Evolutionary conservation across 2,113 vertebrate genomes (phyloP).

Genomic region (Agapornis roseicollis): DNA sequence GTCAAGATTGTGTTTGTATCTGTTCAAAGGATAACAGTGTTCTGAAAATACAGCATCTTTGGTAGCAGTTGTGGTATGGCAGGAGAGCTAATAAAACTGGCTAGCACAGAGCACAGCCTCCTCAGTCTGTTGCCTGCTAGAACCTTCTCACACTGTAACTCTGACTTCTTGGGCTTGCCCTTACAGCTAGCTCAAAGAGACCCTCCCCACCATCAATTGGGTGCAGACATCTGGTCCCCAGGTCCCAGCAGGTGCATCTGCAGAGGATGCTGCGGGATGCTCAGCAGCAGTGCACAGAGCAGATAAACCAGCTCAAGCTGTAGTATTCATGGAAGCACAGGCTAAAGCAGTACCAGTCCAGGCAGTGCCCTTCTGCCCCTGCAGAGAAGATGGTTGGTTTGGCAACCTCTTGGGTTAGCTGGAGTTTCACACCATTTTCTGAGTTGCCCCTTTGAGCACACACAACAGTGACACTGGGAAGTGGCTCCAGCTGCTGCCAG

Average conservation of each 20-base stretch:
- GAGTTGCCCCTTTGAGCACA: neutral
- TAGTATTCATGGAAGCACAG: rapidly evolving
- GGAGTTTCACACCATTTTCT: neutral
- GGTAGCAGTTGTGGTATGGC: rapidly evolving
- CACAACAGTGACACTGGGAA: neutral
- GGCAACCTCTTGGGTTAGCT: neutral
- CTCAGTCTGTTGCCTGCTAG: neutral
- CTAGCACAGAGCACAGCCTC: neutral
- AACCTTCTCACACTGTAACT: neutral
- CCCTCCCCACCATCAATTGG: neutral
- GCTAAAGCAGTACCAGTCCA: neutral
- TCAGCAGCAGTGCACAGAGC: rapidly evolving
- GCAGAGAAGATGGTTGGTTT: neutral
- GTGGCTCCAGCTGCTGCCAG: neutral
- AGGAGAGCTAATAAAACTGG: neutral
- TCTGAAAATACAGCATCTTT: neutral
- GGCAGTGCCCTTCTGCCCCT: neutral
- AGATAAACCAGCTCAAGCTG: neutral
- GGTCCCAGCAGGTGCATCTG: rapidly evolving
- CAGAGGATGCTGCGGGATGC: neutral
- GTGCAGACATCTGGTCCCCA: neutral
- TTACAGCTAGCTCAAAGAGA: neutral
- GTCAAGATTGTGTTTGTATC: neutral
- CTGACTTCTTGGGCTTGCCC: neutral
- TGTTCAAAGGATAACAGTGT: neutral